phyloP scores from a whole-genome alignment of 2,888 invertebrate genomes.

The Mythimna lalbum region DNA sequence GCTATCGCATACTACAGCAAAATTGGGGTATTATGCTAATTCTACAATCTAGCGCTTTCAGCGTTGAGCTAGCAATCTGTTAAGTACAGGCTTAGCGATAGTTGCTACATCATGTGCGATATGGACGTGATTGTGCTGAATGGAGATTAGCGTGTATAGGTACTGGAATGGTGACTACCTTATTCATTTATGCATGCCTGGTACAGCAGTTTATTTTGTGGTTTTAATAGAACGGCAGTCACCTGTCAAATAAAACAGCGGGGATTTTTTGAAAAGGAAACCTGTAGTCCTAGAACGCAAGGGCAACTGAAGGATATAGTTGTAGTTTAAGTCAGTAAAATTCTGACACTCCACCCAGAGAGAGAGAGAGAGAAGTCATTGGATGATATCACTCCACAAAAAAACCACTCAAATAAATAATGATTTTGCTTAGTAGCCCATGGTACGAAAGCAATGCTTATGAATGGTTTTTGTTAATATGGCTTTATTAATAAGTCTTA shows the following conservation, averaged over 20 bases:
- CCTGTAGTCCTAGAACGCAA: too few species aligned
- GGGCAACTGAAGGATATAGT: too few species aligned
- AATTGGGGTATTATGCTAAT: constrained; percentile 66
- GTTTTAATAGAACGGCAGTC: not conserved
- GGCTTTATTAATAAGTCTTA: too few species aligned
- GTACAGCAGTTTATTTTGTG: constrained; percentile 24
- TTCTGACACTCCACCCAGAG: too few species aligned
- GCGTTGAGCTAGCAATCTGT: constrained; percentile 61
- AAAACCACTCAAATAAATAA: too few species aligned
- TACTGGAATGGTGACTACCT: constrained; percentile 33
- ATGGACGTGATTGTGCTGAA: constrained; percentile 53
- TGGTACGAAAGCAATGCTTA: too few species aligned
- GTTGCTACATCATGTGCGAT: constrained; percentile 58
- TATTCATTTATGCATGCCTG: constrained; percentile 51
- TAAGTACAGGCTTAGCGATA: constrained; percentile 64
- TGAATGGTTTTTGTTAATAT: too few species aligned
- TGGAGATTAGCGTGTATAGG: constrained; percentile 38
- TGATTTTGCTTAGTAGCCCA: too few species aligned
- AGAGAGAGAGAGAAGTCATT: too few species aligned
- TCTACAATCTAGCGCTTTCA: constrained; percentile 59
- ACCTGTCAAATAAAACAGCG: not conserved
- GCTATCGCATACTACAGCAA: constrained; percentile 59
- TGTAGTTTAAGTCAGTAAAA: too few species aligned
- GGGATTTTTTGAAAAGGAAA: too few species aligned
- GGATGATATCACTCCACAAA: too few species aligned